Evolutionary conservation across 2,113 vertebrate genomes (phyloP).

Genomic region (Ageneiosus marmoratus): DNA sequence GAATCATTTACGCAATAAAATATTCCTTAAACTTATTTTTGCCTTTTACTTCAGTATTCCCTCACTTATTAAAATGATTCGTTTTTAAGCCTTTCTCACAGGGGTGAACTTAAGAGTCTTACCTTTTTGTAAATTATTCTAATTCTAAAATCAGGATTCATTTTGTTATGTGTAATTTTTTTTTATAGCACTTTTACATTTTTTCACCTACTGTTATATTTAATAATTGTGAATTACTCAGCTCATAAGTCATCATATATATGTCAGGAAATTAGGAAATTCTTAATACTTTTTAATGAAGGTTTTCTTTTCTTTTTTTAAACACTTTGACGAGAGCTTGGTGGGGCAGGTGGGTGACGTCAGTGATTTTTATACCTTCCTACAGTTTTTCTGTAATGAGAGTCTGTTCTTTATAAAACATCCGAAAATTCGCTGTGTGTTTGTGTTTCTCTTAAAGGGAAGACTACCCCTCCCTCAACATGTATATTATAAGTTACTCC

Average conservation of each 20-base stretch:
- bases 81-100: neutral
- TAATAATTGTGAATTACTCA: neutral
- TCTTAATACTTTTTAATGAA: neutral
- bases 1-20: neutral
- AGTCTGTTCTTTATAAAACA: neutral
- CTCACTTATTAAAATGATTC: neutral
- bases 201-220: neutral
- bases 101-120: neutral
- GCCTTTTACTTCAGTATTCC: neutral
- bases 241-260: neutral
- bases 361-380: neutral
- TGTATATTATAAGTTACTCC: slow-evolving; percentile 23
- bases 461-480: slow-evolving; percentile 53
- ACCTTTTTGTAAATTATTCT: neutral
- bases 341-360: neutral
- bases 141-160: neutral
- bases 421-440: neutral
- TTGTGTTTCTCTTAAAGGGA: slow-evolving; percentile 8
- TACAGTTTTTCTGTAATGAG: neutral
- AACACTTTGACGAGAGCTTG: neutral
- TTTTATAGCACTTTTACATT: neutral
- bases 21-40: neutral
- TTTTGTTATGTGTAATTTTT: neutral
- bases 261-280: neutral
- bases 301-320: neutral